Base-by-base conservation (phyloP, 2,888 invertebrate species). In the Epistrophella euchroma region DNA sequence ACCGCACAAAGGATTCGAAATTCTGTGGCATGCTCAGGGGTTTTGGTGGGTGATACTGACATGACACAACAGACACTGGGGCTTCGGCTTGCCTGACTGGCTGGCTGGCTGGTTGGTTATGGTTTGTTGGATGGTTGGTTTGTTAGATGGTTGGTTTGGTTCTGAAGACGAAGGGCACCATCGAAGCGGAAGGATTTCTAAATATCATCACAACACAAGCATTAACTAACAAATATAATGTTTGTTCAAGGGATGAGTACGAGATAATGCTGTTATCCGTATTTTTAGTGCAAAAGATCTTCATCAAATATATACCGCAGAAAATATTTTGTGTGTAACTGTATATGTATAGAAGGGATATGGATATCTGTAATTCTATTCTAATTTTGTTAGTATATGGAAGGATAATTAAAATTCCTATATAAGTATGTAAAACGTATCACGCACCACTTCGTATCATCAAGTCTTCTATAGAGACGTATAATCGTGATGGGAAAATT, bases 1-100 rank as follows among this genome's bases (percentile, higher is more conserved):
- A 86, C 86, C 86, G 58, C 86, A 82, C 82, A 86, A 82, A 86
- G 86, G 86, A 86, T 74, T 82, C 64, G 77, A 74, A 82, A 85
- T 82, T 86, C 82, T 82, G 86, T 78, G 86, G 86, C 58, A 86
- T 86, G 74, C 74, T 86, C 74, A 64, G 70, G 82, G 86, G 82
- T 82, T 86, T 74, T 66, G 64, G 73, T 86, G 81, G 58, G 68
- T 37, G 50, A 32, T 35, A 35, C 50, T 35, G 40, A 62, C 40
- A 35, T n/a, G 32, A 43, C 9, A 66, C 17, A 66, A 13, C 47
- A 50, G 22, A 68, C 37, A 52, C 22, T 52, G 25, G 28, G 52
- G 25, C 25, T 52, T 50, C 28, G 45, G 22, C 62, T 62, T 43
- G 62, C 37, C 17, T 45, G 28, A 22, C 50, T 52, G 50, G 6